phyloP scores from a whole-genome alignment of 2,113 vertebrate genomes.

The Cairina moschata region DNA sequence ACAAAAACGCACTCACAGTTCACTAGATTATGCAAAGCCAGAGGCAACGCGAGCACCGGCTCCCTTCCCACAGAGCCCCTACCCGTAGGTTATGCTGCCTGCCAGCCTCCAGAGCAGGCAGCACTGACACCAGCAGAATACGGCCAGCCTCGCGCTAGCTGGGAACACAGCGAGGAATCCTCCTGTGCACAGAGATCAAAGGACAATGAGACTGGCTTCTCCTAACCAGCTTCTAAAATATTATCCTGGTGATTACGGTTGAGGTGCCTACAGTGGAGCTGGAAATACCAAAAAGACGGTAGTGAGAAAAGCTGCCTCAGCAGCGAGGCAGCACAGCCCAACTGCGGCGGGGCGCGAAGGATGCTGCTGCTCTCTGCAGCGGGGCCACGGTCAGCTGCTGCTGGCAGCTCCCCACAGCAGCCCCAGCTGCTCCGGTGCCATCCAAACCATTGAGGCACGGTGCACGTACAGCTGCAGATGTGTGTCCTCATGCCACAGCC shows the following conservation, averaged over 20 bases:
- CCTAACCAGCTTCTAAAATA: not conserved
- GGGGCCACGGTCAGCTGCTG: not conserved
- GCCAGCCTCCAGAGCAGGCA: not conserved
- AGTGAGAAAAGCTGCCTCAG: not conserved
- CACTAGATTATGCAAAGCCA: not conserved
- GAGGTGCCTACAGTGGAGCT: not conserved
- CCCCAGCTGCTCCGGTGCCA: not conserved
- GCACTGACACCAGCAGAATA: rapidly evolving
- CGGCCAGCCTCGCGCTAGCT: not conserved
- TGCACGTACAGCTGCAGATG: not conserved
- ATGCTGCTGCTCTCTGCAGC: not conserved
- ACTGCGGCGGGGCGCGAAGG: not conserved
- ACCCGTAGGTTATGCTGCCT: rapidly evolving
- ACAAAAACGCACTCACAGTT: not conserved
- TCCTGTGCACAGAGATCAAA: not conserved
- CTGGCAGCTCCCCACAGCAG: not conserved
- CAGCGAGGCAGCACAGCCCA: not conserved
- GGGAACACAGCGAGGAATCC: not conserved
- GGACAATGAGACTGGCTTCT: not conserved
- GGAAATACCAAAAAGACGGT: rapidly evolving
- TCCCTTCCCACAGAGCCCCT: not conserved
- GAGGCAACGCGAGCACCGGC: not conserved
- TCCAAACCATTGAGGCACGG: not conserved
- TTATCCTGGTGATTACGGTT: not conserved
- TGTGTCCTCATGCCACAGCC: not conserved